Evolutionary conservation across 2,888 invertebrate species (phyloP).

Genomic region (Trachelus stipa): DNA sequence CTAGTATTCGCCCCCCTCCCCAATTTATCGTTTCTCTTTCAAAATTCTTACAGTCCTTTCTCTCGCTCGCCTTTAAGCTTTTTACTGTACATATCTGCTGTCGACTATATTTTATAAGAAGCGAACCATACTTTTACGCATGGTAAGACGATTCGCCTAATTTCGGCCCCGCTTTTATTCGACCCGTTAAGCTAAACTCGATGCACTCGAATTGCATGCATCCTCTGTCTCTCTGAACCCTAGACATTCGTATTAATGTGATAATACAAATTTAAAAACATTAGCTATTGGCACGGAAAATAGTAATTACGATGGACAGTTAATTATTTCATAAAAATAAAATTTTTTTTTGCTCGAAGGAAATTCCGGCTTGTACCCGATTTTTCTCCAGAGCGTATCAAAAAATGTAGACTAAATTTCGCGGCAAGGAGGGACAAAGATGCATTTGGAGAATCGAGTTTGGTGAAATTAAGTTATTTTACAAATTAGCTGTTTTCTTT

Average conservation of each 20-base stretch:
- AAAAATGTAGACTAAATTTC: background rate
- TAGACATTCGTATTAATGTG: conserved; percentile 18
- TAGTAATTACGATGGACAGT: background rate
- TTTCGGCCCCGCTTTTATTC: conserved; percentile 21
- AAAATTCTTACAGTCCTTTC: background rate
- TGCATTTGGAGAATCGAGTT: background rate
- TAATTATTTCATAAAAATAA: background rate
- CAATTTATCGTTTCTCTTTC: background rate
- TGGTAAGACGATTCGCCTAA: conserved; percentile 10
- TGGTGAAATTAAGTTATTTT: background rate
- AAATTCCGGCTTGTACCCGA: background rate
- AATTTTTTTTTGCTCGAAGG: background rate
- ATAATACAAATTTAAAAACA: conserved; percentile 29
- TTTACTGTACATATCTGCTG: conserved; percentile 53
- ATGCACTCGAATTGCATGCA: background rate
- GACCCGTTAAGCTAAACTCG: conserved; percentile 9
- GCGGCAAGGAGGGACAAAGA: background rate
- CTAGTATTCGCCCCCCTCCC: background rate
- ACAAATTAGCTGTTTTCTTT: conserved; percentile 1
- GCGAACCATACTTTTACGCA: conserved; percentile 15
- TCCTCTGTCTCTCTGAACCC: background rate
- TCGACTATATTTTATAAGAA: conserved; percentile 47
- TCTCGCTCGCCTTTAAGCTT: conserved; percentile 42
- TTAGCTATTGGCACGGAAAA: background rate
- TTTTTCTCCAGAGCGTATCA: background rate